Evolutionary conservation across 2,113 vertebrate species (phyloP), one percentile per base, ranked within the genome.

Genomic region (Ctenodactylus gundi): DNA sequence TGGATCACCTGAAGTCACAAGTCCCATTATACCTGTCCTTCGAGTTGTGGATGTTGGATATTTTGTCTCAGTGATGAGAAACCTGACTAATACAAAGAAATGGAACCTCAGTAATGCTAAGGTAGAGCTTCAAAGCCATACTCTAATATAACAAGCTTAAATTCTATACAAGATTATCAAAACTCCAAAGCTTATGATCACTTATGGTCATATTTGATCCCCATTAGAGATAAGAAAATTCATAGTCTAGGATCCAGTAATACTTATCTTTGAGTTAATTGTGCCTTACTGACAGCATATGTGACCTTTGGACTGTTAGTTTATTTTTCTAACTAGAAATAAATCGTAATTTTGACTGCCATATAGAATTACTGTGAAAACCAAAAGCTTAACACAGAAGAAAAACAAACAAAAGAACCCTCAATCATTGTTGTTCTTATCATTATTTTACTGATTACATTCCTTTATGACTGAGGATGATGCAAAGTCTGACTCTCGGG

Each of bases 241-340:
- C 67, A 72, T 76, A 81, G 31, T 67, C 27, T n/a, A 85, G 29
- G 25, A 75, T 23, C 10, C 49, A 44, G 41, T n/a, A 88, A 90
- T 73, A 73, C 6, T 81, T 27, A 23, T 2, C 60, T 82, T 92
- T 95, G 21, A 3, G 41, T 27, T 58, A 94, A 80, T 92, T 94
- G 21, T 90, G 10, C 15, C 29, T 75, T 86, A 53, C 18, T 67
- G n/a, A 58, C 31, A 67, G 44, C 3, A 3, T 65, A 44, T 12
- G 8, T 94, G 51, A 90, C 34, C 51, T 58, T 88, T 55, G 13
- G 9, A 20, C 76, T 77, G 29, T 76, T 73, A 51, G 12, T 93
- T 75, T 75, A 80, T 94, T 91, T 94, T 7, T 20, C 10, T 75
- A 86, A 84, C 5, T 68, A 89, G 68, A 88, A 85, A 36, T n/a